Evolutionary conservation across 1,140 invertebrate genomes (phyloP).

Genomic region (Carcinoscorpius rotundicauda): DNA sequence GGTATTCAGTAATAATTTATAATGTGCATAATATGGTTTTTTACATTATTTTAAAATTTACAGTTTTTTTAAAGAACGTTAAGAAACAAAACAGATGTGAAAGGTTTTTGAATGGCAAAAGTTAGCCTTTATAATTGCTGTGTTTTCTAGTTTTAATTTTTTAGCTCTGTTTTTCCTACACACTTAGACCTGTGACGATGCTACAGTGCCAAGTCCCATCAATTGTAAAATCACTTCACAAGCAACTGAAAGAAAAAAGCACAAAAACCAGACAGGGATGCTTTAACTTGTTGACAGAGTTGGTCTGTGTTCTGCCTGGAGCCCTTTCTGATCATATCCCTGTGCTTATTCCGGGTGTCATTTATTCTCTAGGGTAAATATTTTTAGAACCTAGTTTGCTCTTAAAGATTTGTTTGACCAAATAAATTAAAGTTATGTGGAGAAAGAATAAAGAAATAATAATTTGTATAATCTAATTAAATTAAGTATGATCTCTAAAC

Average conservation of each 20-base stretch:
- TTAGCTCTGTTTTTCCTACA: background rate
- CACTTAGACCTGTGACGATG: slow-evolving; percentile 20
- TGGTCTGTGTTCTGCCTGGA: slow-evolving; percentile 77
- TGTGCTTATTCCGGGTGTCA: slow-evolving; percentile 74
- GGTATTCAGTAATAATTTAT: too few species aligned
- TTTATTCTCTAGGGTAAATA: slow-evolving; percentile 64
- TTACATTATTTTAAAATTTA: too few species aligned
- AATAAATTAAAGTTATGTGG: too few species aligned
- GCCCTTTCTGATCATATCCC: slow-evolving; percentile 74
- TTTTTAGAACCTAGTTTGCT: slow-evolving; percentile 9
- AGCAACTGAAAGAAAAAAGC: slow-evolving; percentile 85
- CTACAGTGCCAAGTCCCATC: slow-evolving; percentile 46
- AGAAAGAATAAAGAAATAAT: too few species aligned
- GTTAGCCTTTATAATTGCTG: too few species aligned
- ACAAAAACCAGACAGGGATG: slow-evolving; percentile 87
- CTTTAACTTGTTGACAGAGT: slow-evolving; percentile 76
- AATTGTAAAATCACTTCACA: slow-evolving; percentile 76
- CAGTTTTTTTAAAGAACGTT: background rate
- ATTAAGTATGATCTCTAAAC: background rate
- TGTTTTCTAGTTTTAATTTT: background rate
- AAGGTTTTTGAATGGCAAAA: too few species aligned
- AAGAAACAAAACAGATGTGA: slow-evolving; percentile 2
- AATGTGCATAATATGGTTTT: too few species aligned
- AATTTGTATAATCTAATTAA: too few species aligned
- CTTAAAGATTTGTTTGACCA: slow-evolving; percentile 2